Evolutionary conservation across 2,797 vertebrate genomes (phyloP), one percentile per base, ranked within the genome.

Genomic region (Acanthurus leucopareius): DNA sequence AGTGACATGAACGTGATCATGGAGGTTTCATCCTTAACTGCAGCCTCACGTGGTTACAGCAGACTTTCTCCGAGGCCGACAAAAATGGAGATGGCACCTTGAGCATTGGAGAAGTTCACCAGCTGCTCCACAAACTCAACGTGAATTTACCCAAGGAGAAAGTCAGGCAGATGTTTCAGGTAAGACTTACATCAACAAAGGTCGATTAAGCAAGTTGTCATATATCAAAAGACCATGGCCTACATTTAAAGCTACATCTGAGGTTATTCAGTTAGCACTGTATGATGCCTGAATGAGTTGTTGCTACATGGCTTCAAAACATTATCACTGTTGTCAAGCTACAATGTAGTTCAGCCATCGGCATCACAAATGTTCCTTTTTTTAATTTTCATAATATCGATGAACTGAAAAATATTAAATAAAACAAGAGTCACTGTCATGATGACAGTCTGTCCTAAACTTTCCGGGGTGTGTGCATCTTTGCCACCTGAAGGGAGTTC

Each of bases 41-140:
- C 32, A 67, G 60, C 17, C 89, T 89, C 86, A 99, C 91, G 78
- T 99, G 98, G 98, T 94, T 99, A 92, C 97, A 97, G 92, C 98
- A 99, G 95, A 99, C 98, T 0, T 99, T 99, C 53, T 97, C 97
- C 0, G 98, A 99, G 83, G 98, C 98, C 0, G 98, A 99, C 91
- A 99, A 99, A 92, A 99, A 99, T 0, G 96, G 98, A 1, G 97
- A 99, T 0, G 97, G 98, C 47, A 96, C 96, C 73, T 91, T 99
- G 88, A 99, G 97, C 94, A 97, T 99, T 3, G 94, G 94, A 2
- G 98, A 99, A 84, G 97, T 99, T 68, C 96, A 98, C 69, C 98
- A 98, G 89, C 95, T 99, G 52, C 96, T 99, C 80, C 98, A 98
- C 93, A 99, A 99, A 77, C 96, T 99, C 81, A 99, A 99, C 2